Conservation (phyloP, 2,888 invertebrate genomes). For the Phalera bucephala region DNA sequence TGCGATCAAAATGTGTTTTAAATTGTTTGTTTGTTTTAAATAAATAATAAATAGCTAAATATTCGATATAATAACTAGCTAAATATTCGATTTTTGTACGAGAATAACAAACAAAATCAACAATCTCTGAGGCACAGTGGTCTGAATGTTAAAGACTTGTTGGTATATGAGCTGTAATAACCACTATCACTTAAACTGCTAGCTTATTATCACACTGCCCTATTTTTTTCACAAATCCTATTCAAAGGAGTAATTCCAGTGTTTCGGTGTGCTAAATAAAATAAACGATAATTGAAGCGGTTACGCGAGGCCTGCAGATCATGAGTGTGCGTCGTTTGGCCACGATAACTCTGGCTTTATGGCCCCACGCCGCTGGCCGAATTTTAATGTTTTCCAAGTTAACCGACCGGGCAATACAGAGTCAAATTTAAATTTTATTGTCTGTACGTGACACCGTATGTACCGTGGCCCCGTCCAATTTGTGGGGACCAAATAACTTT, state of each 20-base stretch:
- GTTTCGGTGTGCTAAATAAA: slow-evolving; percentile 14
- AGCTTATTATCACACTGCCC: too few relatives aligned
- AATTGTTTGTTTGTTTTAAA: too few relatives aligned
- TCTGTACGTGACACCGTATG: slow-evolving; percentile 3
- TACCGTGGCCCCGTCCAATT: slow-evolving; percentile 1
- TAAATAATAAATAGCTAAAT: too few relatives aligned
- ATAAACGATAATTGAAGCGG: slow-evolving; percentile 20
- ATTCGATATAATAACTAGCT: too few relatives aligned
- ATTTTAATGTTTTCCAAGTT: slow-evolving; percentile 32
- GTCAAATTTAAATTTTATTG: slow-evolving; percentile 26
- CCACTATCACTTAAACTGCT: too few relatives aligned
- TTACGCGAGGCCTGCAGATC: slow-evolving; percentile 9
- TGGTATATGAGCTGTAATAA: too few relatives aligned
- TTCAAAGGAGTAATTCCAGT: too few relatives aligned
- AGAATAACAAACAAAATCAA: too few relatives aligned
- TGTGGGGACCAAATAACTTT: slow-evolving; percentile 6
- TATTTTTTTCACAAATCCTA: too few relatives aligned
- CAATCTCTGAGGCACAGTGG: too few relatives aligned
- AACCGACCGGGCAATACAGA: slow-evolving; percentile 18
- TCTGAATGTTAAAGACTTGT: too few relatives aligned
- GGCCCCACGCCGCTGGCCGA: slow-evolving; percentile 17
- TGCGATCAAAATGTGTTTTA: not conserved
- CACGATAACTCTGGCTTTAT: slow-evolving; percentile 21
- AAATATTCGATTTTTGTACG: too few relatives aligned
- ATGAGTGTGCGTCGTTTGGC: slow-evolving; percentile 10